These are phyloP conservation scores for Rhyacophila brunnea DNA, from an alignment of 1,140 invertebrate species.

Conservation along the genomic window DNA sequence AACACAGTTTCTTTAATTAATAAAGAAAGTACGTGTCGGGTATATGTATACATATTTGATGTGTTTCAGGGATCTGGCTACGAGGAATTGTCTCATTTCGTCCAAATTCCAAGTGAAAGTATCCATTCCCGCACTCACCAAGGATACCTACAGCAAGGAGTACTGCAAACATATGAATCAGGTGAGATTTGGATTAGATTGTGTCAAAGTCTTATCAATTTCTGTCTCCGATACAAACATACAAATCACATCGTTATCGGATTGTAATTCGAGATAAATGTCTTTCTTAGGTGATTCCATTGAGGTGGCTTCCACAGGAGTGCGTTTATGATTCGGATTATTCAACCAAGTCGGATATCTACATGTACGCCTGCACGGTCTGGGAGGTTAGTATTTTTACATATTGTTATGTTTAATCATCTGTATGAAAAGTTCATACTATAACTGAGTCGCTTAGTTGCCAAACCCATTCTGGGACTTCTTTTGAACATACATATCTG, in stretches of 20 bases:
- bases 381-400: slow-evolving; percentile 70
- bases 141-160: slow-evolving; percentile 83
- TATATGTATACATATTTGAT: not conserved
- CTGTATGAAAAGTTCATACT: too few species aligned
- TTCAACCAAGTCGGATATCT: slow-evolving; percentile 92
- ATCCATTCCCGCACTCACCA: slow-evolving; percentile 74
- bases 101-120: slow-evolving; percentile 83
- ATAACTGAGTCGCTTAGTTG: too few species aligned
- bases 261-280: too few species aligned
- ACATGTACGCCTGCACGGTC: slow-evolving; percentile 83
- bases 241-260: too few species aligned
- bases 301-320: slow-evolving; percentile 87
- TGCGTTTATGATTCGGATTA: slow-evolving; percentile 88
- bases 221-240: too few species aligned
- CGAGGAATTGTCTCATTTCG: slow-evolving; percentile 89
- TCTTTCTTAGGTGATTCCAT: slow-evolving; percentile 61
- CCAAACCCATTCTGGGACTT: too few species aligned
- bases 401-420: slow-evolving; percentile 3
- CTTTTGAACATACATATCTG: too few species aligned
- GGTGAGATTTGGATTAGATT: slow-evolving; percentile 49
- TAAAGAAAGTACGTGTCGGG: too few species aligned
- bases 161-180: slow-evolving; percentile 80
- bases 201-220: too few species aligned
- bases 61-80: slow-evolving; percentile 76
- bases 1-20: too few species aligned